Evolutionary conservation across 2,113 vertebrate species (phyloP).

Genomic region (Esox niger): DNA sequence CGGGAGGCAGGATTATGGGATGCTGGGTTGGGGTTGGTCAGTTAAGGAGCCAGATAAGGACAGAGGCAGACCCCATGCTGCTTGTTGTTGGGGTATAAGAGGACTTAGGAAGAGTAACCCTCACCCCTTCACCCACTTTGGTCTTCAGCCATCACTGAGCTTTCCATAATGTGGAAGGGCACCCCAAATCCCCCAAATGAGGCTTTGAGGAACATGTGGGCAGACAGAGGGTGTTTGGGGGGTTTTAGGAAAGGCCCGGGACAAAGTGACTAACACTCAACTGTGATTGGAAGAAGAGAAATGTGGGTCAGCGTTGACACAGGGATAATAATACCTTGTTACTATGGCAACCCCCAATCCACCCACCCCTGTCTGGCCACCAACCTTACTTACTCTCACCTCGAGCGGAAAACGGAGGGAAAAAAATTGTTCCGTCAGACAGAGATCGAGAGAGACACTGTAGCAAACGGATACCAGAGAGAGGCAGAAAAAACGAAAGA

Average conservation of each 20-base stretch:
- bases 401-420: slow-evolving; percentile 44
- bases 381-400: slow-evolving; percentile 60
- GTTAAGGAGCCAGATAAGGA: slow-evolving; percentile 41
- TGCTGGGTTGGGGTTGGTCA: slow-evolving; percentile 39
- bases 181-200: slow-evolving; percentile 27
- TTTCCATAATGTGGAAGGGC: slow-evolving; percentile 27
- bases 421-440: slow-evolving; percentile 16
- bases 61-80: slow-evolving; percentile 1
- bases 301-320: slow-evolving; percentile 65
- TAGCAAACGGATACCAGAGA: not conserved
- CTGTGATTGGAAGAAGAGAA: slow-evolving; percentile 40
- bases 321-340: slow-evolving; percentile 60
- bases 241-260: not conserved
- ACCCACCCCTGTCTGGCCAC: slow-evolving; percentile 17
- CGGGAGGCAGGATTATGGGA: not conserved
- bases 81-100: slow-evolving; percentile 29
- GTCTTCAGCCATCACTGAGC: slow-evolving; percentile 21
- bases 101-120: slow-evolving; percentile 20
- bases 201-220: not conserved
- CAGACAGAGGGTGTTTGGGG: not conserved
- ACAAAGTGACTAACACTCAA: slow-evolving; percentile 21
- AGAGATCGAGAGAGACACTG: slow-evolving; percentile 1
- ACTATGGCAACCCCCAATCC: slow-evolving; percentile 62
- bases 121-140: not conserved
- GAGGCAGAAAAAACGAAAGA: not conserved